A percentile compares a stretch with the other conserved stretches of the same genome.
These are phyloP conservation scores for Bombus difficillimus DNA, from an alignment of 1,140 invertebrate species.

Conservation along the genomic window DNA sequence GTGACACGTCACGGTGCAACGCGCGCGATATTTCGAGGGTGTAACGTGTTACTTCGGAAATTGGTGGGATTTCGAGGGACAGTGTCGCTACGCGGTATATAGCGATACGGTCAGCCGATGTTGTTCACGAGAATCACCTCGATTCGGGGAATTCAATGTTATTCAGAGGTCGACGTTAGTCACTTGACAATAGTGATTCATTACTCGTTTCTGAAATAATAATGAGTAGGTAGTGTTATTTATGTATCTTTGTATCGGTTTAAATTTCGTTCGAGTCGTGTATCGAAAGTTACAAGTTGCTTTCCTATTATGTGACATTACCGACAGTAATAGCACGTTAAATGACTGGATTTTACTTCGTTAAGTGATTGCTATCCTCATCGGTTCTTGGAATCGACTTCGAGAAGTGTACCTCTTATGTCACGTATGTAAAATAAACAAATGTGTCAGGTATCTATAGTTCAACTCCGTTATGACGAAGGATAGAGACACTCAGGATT, in stretches of 20 bases:
- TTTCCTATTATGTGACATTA: not conserved
- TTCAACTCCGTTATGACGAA: too few species aligned
- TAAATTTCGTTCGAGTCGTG: not conserved
- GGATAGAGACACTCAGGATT: not conserved
- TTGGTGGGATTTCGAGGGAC: not conserved
- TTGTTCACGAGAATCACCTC: not conserved
- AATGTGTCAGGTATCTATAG: not conserved
- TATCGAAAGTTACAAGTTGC: not conserved
- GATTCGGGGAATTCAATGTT: not conserved
- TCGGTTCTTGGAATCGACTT: not conserved
- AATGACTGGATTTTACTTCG: not conserved
- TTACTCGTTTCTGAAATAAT: not conserved
- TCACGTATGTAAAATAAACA: constrained; percentile 1
- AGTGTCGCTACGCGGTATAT: not conserved
- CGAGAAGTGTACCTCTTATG: not conserved
- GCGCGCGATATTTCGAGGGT: constrained; percentile 34
- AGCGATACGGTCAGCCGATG: not conserved
- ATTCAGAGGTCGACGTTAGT: not conserved
- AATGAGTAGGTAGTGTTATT: not conserved
- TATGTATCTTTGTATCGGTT: not conserved
- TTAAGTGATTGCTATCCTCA: not conserved
- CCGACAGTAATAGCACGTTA: not conserved
- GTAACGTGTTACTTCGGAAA: not conserved
- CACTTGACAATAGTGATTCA: not conserved
- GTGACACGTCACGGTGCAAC: constrained; percentile 33